Base-by-base conservation (phyloP, 37 sponge, comb jelly and placozoan species). In the Hexactinellida sp. region DNA sequence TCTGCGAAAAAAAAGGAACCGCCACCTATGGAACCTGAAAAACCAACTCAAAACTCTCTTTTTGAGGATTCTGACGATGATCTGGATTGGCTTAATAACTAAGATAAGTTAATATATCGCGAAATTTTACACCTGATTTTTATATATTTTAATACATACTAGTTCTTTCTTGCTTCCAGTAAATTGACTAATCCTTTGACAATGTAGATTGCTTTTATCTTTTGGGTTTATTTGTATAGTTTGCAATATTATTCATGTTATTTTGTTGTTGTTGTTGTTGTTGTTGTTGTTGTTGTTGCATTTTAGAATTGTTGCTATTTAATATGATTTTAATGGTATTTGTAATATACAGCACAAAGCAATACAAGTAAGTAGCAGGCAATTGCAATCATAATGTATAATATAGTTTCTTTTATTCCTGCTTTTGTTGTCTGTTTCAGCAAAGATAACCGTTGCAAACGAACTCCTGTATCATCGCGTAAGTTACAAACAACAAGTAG, bases 401-500 rank as follows among this genome's bases (percentile, higher is more conserved):
- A 25, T 25, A 63, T 21, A 63, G 76, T 32, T 25, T 28, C 13
- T 28, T 10, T 21, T 63, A 21, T 63, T 28, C 76, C 28, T n/a
- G 21, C 76, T 63, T 21, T 63, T 63, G 25, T 63, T 63, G 76
- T 10, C 30, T 28, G 47, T n/a, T 10, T 63, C 30, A 63, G 13
- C 76, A 63, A 3, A 63, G 25, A 63, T 25, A 25, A 21, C 76
- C 76, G 38, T 90, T 37, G 84, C 94, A 94, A 9, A 90, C 84
- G 10, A 90, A 85, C 86, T 94, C 94, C 54, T 94, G 92, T 37
- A 82, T 86, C 41, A 92, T 87, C 19, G 92, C 87, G 82, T 92
- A 92, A 38, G 54, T 82, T 3, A 94, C 88, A 55, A 94, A 94
- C 5, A 92, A 34, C 0, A 82, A 39, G 83, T 94, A 94, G 51